Base-by-base conservation (phyloP, 1,140 invertebrate species). In the Prorops nasuta region DNA sequence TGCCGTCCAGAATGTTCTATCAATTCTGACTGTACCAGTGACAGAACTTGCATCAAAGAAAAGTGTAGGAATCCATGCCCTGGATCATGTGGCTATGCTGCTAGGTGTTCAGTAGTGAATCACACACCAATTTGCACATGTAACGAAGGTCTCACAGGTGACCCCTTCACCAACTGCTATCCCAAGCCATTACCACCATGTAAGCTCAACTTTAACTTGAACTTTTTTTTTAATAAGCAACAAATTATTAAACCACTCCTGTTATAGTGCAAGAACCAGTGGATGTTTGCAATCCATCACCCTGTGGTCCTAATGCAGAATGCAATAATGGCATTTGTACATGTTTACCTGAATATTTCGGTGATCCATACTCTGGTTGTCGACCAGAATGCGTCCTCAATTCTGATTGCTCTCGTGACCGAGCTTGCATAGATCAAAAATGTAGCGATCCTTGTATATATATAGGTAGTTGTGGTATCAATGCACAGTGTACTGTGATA, bases 401-500 rank as follows among this genome's bases (percentile, higher is more conserved):
- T 68, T 83, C 81, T 8, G 87, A 90, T 63, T 92, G 89, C 73
- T 71, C 85, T 10, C 80, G 81, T 55, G 78, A 86, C 64, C 84
- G 83, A 64, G 85, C 88, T 35, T 91, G 90, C 68, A 76, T 86
- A 7, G 79, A 77, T 54, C 86, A 83, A 54, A 86, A 84, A 58
- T 91, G 89, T 68, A 60, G 76, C 38, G 79, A 90, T 69, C 88
- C 88, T 7, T 91, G 89, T 60, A n/a, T n/a, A n/a, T n/a, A n/a
- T n/a, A 71, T 78, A 14, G 86, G 84, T 45, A 83, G 80, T 14
- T 89, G 90, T 63, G 89, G 87, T 21, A 63, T 78, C 35, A 86
- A 87, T 67, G 87, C 89, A 1, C 69, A 84, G 22, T 92, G 90
- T 62, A 79, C 80, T 54, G 86, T 89, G 2, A 72, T 87, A 4